Conservation (phyloP, 2,797 vertebrate species). For the Parauchenoglanis ngamensis region DNA sequence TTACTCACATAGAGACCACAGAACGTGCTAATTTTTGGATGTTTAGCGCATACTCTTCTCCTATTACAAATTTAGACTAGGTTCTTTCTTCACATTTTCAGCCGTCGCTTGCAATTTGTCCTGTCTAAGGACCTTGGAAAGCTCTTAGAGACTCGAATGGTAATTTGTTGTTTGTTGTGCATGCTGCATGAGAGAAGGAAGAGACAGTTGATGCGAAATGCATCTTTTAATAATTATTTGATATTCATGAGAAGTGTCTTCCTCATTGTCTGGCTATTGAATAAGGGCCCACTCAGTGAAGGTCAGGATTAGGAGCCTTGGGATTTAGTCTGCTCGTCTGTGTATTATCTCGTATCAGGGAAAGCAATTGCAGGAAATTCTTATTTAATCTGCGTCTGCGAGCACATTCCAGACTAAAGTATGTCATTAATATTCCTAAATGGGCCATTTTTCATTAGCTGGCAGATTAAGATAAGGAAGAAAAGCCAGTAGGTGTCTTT, state of each 20-base stretch:
- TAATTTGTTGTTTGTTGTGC: constrained; percentile 40
- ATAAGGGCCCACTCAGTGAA: constrained; percentile 51
- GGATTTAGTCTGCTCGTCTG: constrained; percentile 52
- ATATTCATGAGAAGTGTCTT: constrained; percentile 57
- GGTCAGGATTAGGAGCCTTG: constrained; percentile 59
- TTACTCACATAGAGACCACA: constrained; percentile 25
- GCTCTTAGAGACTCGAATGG: constrained; percentile 29
- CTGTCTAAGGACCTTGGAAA: constrained; percentile 32
- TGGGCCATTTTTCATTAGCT: constrained; percentile 33
- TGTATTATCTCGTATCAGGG: constrained; percentile 57
- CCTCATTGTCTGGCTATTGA: constrained; percentile 52
- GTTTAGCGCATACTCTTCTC: neutral
- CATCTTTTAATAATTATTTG: constrained; percentile 58
- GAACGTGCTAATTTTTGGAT: constrained; percentile 27
- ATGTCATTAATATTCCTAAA: constrained; percentile 61
- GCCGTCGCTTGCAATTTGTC: constrained; percentile 5
- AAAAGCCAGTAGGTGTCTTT: constrained; percentile 19
- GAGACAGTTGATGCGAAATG: constrained; percentile 45
- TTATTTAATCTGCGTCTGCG: constrained; percentile 53
- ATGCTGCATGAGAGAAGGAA: constrained; percentile 21
- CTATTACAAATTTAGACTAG: constrained; percentile 10
- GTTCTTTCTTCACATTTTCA: constrained; percentile 15
- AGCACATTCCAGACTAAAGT: constrained; percentile 53
- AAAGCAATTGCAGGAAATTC: constrained; percentile 59
- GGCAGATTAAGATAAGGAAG: constrained; percentile 56